Conservation (phyloP, 92 coral and sea anemone genomes). For the Montipora capitata region DNA sequence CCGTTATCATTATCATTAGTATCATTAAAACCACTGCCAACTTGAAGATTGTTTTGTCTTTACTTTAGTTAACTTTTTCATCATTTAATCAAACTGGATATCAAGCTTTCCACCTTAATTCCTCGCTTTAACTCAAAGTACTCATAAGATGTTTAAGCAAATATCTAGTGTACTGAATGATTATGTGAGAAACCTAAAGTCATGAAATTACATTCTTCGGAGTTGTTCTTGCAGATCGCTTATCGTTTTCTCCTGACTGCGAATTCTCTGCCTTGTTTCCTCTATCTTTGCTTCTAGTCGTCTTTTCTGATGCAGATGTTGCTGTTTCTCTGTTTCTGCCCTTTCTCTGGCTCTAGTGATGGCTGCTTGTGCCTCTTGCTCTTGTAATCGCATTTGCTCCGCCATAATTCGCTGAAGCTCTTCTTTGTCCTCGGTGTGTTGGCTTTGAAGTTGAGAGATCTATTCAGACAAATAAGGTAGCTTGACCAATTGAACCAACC, state of each 20-base stretch:
- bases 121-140: too few relatives aligned
- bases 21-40: too few relatives aligned
- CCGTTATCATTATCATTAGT: too few relatives aligned
- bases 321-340: slow-evolving; percentile 22
- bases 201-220: slow-evolving; percentile 18
- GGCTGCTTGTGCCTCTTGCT: slow-evolving; percentile 29
- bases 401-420: background rate
- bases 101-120: too few relatives aligned
- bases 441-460: background rate
- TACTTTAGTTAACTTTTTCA: too few relatives aligned
- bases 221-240: slow-evolving; percentile 17
- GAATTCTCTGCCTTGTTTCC: background rate
- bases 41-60: too few relatives aligned
- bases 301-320: slow-evolving; percentile 25
- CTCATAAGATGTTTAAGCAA: too few relatives aligned
- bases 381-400: slow-evolving; percentile 16
- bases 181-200: too few relatives aligned
- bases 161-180: too few relatives aligned
- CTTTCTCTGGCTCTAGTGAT: slow-evolving; percentile 19
- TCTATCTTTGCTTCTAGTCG: slow-evolving; percentile 34
- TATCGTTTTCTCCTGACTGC: slow-evolving; percentile 10
- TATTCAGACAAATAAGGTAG: background rate
- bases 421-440: background rate
- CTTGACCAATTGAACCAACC: background rate
- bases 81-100: too few relatives aligned